Conservation (phyloP, 2,797 vertebrate species). For the Crax fasciolata region DNA sequence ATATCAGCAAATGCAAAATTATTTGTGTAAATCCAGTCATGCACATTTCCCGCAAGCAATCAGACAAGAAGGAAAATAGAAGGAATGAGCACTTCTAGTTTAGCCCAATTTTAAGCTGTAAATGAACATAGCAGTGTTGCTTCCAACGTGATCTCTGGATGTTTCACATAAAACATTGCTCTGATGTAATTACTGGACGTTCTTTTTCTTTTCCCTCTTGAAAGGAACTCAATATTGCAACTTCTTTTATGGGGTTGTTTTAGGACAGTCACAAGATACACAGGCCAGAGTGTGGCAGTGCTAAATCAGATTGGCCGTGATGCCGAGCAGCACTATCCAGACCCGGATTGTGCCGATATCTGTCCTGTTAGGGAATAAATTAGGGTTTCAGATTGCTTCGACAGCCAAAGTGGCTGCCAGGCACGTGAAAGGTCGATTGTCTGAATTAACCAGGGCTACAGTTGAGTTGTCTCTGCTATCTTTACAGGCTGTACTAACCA, state of each 20-base stretch:
- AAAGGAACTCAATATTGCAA: background rate
- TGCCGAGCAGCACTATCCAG: background rate
- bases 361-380: background rate
- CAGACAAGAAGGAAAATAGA: background rate
- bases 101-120: background rate
- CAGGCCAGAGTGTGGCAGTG: constrained; percentile 6
- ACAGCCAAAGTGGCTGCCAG: constrained; percentile 14
- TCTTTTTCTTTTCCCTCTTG: background rate
- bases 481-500: rapidly evolving
- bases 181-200: background rate
- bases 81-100: background rate
- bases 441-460: background rate
- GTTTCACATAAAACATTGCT: background rate
- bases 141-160: background rate
- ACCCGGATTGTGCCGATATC: rapidly evolving
- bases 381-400: background rate
- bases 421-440: rapidly evolving
- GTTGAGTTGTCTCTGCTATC: background rate
- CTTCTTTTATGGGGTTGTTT: background rate
- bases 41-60: background rate
- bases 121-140: rapidly evolving
- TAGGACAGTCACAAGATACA: background rate
- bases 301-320: background rate
- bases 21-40: background rate
- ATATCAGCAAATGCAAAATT: background rate